These are phyloP conservation scores for Empis stercorea DNA, from an alignment of 2,888 invertebrate genomes.

Conservation along the genomic window DNA sequence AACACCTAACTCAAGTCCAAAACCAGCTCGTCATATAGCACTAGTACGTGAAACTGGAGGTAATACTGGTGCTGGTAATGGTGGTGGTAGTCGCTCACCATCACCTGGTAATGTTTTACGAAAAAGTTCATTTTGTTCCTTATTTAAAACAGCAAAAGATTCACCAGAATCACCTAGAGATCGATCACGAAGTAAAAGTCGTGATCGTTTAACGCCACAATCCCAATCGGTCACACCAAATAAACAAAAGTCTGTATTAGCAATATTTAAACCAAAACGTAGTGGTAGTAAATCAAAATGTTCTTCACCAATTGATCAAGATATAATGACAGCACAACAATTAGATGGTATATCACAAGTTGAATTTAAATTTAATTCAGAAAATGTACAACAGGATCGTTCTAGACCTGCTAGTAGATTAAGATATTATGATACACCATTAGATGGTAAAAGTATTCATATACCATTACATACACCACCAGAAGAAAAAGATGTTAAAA, in stretches of 20 bases:
- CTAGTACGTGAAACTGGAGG: conserved; percentile 20
- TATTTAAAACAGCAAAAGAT: conserved; percentile 62
- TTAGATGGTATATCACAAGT: conserved; percentile 38
- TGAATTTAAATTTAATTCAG: conserved; percentile 31
- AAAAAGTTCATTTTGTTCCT: conserved; percentile 68
- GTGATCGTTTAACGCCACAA: conserved; percentile 28
- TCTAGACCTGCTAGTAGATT: conserved; percentile 31
- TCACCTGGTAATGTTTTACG: conserved; percentile 59
- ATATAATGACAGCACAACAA: conserved; percentile 19
- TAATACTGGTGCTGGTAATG: conserved; percentile 18
- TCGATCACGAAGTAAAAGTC: conserved; percentile 53
- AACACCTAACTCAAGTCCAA: conserved; percentile 40
- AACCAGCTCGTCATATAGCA: conserved; percentile 29
- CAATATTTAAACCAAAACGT: conserved; percentile 50
- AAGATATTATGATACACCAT: conserved; percentile 50
- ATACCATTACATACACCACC: conserved; percentile 66
- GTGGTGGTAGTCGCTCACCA: conserved; percentile 42
- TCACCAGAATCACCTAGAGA: conserved; percentile 35
- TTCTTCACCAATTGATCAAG: conserved; percentile 31
- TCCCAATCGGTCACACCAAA: conserved; percentile 44
- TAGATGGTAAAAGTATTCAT: conserved; percentile 50
- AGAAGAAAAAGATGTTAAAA: conserved; percentile 42
- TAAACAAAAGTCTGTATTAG: conserved; percentile 53
- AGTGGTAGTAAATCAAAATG: conserved; percentile 38
- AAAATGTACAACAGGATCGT: conserved; percentile 9